These are phyloP conservation scores for Vespertilio murinus DNA, from an alignment of 2,797 vertebrate species.

Conservation along the genomic window DNA sequence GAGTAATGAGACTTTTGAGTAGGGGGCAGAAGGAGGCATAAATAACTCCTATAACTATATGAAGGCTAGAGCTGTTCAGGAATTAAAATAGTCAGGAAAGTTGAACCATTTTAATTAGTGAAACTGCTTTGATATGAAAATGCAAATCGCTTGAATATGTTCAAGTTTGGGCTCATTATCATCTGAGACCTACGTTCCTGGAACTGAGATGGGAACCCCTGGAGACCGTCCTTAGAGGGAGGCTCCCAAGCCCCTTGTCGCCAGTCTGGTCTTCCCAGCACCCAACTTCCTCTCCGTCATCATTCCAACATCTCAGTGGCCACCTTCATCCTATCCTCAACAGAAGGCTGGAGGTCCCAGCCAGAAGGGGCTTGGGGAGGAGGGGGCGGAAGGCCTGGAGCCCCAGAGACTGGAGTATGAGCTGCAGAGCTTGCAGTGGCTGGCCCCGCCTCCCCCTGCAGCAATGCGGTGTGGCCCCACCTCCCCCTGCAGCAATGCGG, in stretches of 20 bases:
- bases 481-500: no score
- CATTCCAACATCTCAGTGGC: not conserved
- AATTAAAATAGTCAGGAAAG: constrained; percentile 9
- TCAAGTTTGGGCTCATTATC: not conserved
- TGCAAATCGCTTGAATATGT: not conserved
- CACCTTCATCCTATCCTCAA: not conserved
- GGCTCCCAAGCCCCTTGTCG: not conserved
- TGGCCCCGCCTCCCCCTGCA: no score
- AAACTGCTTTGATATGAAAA: constrained; percentile 31
- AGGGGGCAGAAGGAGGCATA: constrained; percentile 27
- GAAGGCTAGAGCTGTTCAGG: not conserved
- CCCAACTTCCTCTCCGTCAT: not conserved
- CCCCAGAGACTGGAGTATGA: not conserved
- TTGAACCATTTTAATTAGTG: constrained; percentile 51
- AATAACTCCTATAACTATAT: constrained; percentile 31
- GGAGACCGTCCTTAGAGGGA: not conserved
- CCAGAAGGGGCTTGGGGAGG: not conserved
- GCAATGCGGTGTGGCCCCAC: no score
- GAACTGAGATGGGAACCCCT: not conserved
- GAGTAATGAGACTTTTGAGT: constrained; percentile 33
- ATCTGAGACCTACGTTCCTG: not conserved
- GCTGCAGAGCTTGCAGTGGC: not conserved
- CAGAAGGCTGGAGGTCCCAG: not conserved
- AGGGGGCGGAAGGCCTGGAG: not conserved
- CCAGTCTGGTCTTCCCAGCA: not conserved